These are phyloP conservation scores for Phataginus tricuspis DNA, from an alignment of 2,797 vertebrate species.

Conservation along the genomic window DNA sequence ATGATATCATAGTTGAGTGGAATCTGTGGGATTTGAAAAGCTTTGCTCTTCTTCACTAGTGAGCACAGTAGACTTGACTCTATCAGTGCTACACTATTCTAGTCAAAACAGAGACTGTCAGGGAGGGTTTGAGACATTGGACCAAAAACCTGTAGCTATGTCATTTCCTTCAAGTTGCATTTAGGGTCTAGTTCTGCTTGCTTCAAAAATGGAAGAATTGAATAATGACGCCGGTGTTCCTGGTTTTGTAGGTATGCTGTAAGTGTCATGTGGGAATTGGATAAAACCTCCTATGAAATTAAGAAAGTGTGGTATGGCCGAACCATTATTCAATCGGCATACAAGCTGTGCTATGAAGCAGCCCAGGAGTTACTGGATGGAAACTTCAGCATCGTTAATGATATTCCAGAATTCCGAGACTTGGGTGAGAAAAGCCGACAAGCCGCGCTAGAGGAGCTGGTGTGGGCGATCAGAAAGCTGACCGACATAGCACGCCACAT, in stretches of 20 bases:
- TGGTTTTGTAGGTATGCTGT: conserved; percentile 92
- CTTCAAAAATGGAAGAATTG: not conserved
- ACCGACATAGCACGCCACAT: conserved; percentile 90
- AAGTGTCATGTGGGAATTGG: conserved; percentile 95
- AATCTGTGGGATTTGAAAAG: not conserved
- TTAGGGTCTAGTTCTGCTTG: conserved; percentile 5
- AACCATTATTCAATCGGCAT: conserved; percentile 93
- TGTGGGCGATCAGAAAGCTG: conserved; percentile 89
- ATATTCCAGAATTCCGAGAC: conserved; percentile 89
- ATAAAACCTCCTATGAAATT: conserved; percentile 86
- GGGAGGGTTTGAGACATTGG: not conserved
- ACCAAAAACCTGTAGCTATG: not conserved
- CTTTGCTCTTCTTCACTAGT: not conserved
- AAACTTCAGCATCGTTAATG: conserved; percentile 74
- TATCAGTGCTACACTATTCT: not conserved
- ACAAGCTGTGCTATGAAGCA: conserved; percentile 95
- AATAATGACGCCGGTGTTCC: not conserved
- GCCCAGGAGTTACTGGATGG: conserved; percentile 94
- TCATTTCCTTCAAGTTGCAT: conserved; percentile 32
- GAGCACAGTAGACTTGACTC: not conserved
- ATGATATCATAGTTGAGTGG: not conserved
- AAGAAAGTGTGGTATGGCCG: conserved; percentile 90
- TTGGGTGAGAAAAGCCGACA: conserved; percentile 82
- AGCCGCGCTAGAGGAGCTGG: conserved; percentile 85
- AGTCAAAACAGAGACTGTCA: not conserved